Evolutionary conservation across 2,113 vertebrate genomes (phyloP).

Genomic region (Carassius auratus): DNA sequence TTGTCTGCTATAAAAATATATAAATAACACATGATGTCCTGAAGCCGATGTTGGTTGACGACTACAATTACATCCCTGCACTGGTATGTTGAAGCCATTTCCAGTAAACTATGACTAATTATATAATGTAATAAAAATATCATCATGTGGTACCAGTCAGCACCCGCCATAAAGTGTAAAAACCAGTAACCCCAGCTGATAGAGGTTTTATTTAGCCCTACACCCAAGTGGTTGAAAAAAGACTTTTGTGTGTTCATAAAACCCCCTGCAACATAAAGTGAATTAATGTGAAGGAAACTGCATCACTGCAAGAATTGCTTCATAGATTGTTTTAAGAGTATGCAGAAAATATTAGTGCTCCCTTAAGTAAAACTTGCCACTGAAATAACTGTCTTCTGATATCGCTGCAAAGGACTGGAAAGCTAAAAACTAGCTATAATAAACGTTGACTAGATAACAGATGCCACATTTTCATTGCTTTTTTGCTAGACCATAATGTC

Average conservation of each 20-base stretch:
- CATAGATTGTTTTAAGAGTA: neutral
- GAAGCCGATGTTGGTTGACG: neutral
- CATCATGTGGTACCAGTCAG: neutral
- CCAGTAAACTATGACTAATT: neutral
- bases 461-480: neutral
- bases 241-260: neutral
- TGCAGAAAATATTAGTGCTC: neutral
- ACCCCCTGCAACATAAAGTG: neutral
- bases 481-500: neutral
- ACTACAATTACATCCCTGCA: neutral
- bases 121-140: slow-evolving; percentile 7
- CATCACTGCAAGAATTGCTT: neutral
- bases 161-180: neutral
- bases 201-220: neutral
- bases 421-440: too few relatives aligned
- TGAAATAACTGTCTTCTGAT: neutral
- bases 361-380: neutral
- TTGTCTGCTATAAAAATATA: neutral
- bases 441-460: neutral
- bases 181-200: slow-evolving; percentile 7
- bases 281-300: neutral
- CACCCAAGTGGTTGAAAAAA: too few relatives aligned
- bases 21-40: neutral
- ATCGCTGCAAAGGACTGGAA: too few relatives aligned
- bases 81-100: neutral